Evolutionary conservation across 2,888 invertebrate species (phyloP).

Genomic region (Clanis bilineata): DNA sequence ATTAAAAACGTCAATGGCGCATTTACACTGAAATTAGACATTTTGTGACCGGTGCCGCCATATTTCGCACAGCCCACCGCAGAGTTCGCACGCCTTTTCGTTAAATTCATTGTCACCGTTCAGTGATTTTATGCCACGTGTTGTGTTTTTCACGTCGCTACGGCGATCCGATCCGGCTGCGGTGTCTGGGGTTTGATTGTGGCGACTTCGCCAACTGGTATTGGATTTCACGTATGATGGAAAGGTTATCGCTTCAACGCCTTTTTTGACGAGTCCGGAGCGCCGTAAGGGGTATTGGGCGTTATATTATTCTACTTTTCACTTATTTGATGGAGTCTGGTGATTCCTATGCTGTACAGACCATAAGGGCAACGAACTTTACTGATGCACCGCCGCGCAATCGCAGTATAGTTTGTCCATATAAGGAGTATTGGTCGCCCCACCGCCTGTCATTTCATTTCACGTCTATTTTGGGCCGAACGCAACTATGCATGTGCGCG

Average conservation of each 20-base stretch:
- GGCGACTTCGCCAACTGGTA: slow-evolving; percentile 53
- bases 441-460: slow-evolving; percentile 58
- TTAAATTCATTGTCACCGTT: slow-evolving; percentile 74
- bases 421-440: slow-evolving; percentile 70
- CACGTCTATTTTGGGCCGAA: slow-evolving; percentile 60
- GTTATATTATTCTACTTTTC: slow-evolving; percentile 23
- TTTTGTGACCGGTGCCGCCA: slow-evolving; percentile 79
- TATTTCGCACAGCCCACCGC: slow-evolving; percentile 76
- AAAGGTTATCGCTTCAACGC: slow-evolving; percentile 73
- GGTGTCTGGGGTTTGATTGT: slow-evolving; percentile 37
- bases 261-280: slow-evolving; percentile 67
- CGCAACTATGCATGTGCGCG: slow-evolving; percentile 39
- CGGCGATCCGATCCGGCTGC: slow-evolving; percentile 31
- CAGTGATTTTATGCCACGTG: slow-evolving; percentile 81
- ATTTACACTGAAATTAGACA: slow-evolving; percentile 55
- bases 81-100: slow-evolving; percentile 78
- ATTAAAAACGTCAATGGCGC: slow-evolving; percentile 43
- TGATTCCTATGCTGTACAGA: slow-evolving; percentile 50
- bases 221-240: slow-evolving; percentile 75
- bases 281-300: slow-evolving; percentile 32
- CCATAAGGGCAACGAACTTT: slow-evolving; percentile 73
- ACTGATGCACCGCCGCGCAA: slow-evolving; percentile 73
- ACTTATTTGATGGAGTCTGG: slow-evolving; percentile 2
- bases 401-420: slow-evolving; percentile 75
- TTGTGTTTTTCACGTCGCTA: slow-evolving; percentile 55